These are phyloP conservation scores for Drosophila oshimai DNA, from an alignment of 1,140 invertebrate species.

Conservation along the genomic window DNA sequence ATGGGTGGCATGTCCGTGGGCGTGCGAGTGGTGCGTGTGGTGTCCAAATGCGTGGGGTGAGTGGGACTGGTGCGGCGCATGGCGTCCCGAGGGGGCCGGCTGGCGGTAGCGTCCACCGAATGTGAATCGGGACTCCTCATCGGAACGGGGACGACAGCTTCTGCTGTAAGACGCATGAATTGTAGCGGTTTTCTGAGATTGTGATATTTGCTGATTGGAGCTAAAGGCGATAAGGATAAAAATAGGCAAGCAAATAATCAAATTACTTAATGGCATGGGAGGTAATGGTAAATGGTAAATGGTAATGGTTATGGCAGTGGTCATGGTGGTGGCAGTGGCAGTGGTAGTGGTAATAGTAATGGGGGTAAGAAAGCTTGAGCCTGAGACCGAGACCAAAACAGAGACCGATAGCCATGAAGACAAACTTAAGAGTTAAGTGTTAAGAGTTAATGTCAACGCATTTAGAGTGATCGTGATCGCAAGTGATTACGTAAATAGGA, in stretches of 20 bases:
- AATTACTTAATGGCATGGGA: slow-evolving; percentile 6
- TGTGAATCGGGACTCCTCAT: slow-evolving; percentile 88
- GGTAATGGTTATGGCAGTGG: too few relatives aligned
- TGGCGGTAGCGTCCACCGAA: slow-evolving; percentile 90
- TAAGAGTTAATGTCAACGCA: slow-evolving; percentile 10
- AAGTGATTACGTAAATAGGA: slow-evolving; percentile 16
- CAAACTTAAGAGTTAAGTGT: not conserved
- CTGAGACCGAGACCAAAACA: slow-evolving; percentile 1
- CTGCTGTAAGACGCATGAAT: slow-evolving; percentile 83
- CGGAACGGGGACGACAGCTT: slow-evolving; percentile 83
- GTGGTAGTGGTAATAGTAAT: too few relatives aligned
- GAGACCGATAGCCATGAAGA: slow-evolving; percentile 1
- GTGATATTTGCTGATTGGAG: slow-evolving; percentile 82
- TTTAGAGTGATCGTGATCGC: slow-evolving; percentile 10
- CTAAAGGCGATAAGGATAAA: slow-evolving; percentile 47
- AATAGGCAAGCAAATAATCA: slow-evolving; percentile 22
- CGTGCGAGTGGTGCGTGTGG: slow-evolving; percentile 82
- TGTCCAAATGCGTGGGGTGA: slow-evolving; percentile 82
- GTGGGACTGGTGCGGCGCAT: slow-evolving; percentile 83
- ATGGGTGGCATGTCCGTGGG: slow-evolving; percentile 79
- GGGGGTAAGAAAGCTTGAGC: too few relatives aligned
- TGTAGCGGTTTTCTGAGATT: slow-evolving; percentile 83
- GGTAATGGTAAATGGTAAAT: slow-evolving; percentile 6
- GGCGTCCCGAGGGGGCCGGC: slow-evolving; percentile 84
- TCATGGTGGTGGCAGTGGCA: too few relatives aligned